Evolutionary conservation across 2,113 vertebrate species (phyloP).

Genomic region (Eptesicus fuscus): DNA sequence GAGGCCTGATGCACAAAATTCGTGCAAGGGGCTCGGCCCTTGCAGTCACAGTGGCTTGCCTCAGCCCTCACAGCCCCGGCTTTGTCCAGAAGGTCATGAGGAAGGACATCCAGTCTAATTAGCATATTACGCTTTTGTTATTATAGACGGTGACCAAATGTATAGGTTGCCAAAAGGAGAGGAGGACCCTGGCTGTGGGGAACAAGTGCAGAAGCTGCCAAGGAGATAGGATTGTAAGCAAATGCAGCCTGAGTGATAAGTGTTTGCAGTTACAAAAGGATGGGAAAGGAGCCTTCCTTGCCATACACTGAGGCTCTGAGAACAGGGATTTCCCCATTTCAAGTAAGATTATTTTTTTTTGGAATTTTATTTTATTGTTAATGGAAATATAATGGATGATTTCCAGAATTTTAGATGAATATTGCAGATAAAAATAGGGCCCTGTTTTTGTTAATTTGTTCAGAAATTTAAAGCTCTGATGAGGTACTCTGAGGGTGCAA

Average conservation of each 20-base stretch:
- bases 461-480: not conserved
- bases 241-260: not conserved
- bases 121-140: too few relatives aligned
- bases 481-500: not conserved
- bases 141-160: not conserved
- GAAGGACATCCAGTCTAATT: too few relatives aligned
- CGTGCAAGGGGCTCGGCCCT: too few relatives aligned
- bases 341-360: not conserved
- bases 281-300: not conserved
- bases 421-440: not conserved
- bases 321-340: not conserved
- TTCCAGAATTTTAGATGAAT: not conserved
- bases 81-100: too few relatives aligned
- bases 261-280: not conserved
- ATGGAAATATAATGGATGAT: not conserved
- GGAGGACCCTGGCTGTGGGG: not conserved
- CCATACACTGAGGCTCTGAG: not conserved
- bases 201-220: not conserved
- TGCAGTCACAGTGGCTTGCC: too few relatives aligned
- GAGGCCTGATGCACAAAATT: too few relatives aligned
- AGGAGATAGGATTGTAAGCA: slow-evolving; percentile 12
- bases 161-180: not conserved
- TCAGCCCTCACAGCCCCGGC: too few relatives aligned
- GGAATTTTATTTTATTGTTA: not conserved
- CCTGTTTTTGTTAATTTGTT: not conserved